Conservation (phyloP, 2,113 vertebrate genomes). For the Aythya baeri region DNA sequence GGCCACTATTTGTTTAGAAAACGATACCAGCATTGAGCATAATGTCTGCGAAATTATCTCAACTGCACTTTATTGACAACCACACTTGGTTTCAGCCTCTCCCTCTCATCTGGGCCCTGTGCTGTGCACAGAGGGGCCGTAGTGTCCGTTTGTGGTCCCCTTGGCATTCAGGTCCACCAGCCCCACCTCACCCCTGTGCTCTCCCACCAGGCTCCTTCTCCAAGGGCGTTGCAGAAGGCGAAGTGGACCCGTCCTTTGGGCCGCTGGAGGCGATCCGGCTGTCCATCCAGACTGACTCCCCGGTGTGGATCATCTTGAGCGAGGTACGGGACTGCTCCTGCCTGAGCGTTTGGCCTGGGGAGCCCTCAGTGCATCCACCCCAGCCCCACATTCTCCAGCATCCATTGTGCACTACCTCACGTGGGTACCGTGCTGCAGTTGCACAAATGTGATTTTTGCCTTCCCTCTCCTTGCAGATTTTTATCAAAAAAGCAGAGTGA, state of each 20-base stretch:
- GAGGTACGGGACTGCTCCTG: slow-evolving; percentile 79
- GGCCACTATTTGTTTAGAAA: background rate
- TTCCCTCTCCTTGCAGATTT: slow-evolving; percentile 82
- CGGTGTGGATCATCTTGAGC: slow-evolving; percentile 97
- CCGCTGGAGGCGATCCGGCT: slow-evolving; percentile 93
- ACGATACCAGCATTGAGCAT: background rate
- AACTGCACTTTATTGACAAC: fast-evolving
- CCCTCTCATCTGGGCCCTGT: fast-evolving
- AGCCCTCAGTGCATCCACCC: background rate
- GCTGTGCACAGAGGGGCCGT: fast-evolving
- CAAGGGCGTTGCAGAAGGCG: slow-evolving; percentile 91
- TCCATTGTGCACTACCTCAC: too few species aligned
- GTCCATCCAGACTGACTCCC: slow-evolving; percentile 92
- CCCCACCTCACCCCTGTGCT: fast-evolving
- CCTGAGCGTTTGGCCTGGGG: background rate
- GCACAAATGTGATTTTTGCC: background rate
- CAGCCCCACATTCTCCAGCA: background rate
- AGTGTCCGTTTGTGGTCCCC: background rate
- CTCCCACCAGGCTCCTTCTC: slow-evolving; percentile 85
- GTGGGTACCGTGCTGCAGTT: too few species aligned
- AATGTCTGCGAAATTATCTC: background rate
- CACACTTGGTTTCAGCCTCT: fast-evolving
- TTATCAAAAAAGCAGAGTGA: slow-evolving; percentile 93
- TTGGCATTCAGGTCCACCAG: fast-evolving
- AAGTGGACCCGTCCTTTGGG: slow-evolving; percentile 92